phyloP scores from a whole-genome alignment of 2,113 vertebrate species.

The Semnornis frantzii region DNA sequence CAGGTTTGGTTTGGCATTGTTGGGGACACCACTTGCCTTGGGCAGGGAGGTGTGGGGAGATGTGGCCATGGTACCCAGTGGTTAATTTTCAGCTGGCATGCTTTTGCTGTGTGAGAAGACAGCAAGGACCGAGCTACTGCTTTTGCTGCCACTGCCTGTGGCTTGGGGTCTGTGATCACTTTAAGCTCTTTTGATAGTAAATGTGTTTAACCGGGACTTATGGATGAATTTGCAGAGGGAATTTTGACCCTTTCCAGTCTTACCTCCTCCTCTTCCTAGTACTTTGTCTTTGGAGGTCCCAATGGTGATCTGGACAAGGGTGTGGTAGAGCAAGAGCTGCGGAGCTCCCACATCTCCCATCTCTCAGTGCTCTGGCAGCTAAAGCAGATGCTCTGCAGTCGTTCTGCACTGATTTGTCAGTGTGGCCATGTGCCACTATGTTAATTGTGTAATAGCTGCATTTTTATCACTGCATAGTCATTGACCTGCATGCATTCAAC shows the following conservation, averaged over 20 bases:
- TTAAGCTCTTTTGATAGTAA: background rate
- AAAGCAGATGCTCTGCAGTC: background rate
- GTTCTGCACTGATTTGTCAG: background rate
- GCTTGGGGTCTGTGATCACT: background rate
- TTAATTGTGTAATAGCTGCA: rapidly evolving
- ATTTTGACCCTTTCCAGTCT: background rate
- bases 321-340: background rate
- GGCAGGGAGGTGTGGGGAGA: rapidly evolving
- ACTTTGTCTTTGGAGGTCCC: background rate
- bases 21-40: background rate
- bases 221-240: background rate
- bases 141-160: background rate
- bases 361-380: background rate
- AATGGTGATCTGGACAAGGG: background rate
- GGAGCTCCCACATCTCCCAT: background rate
- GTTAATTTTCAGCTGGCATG: background rate
- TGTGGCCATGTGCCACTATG: background rate
- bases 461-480: background rate
- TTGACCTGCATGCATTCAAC: background rate
- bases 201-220: background rate
- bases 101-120: rapidly evolving
- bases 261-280: background rate
- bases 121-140: background rate
- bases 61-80: background rate
- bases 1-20: background rate